Percentiles rank a stretch among this genome's conserved stretches.
Conservation (phyloP, 2,888 invertebrate species). For the Apamea epomidion region DNA sequence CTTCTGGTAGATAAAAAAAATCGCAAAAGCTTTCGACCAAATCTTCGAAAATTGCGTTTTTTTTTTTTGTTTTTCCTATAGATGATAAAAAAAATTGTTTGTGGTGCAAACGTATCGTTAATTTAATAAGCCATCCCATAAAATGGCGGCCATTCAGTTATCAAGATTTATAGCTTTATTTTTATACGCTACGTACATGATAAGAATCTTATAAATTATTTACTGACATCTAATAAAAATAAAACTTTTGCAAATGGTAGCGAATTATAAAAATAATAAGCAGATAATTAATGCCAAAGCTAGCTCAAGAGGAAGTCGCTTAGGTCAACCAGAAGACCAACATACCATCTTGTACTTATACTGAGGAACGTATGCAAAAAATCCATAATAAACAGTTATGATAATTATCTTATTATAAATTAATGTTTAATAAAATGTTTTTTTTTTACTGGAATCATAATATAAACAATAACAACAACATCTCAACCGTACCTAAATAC, state of each 20-base stretch:
- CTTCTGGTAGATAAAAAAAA: slow-evolving; percentile 28
- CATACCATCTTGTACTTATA: not conserved
- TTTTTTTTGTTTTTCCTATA: no score
- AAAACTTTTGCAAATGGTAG: not conserved
- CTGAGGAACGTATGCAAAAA: not conserved
- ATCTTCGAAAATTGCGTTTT: not conserved
- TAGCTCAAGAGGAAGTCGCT: not conserved
- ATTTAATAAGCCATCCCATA: slow-evolving; percentile 5
- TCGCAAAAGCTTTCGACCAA: slow-evolving; percentile 63
- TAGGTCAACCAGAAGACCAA: not conserved
- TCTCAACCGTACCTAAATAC: not conserved
- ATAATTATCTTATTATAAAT: no score
- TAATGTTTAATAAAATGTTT: not conserved
- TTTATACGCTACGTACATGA: slow-evolving; percentile 10
- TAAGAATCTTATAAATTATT: slow-evolving; percentile 30
- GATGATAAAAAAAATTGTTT: not conserved
- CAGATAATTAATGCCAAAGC: not conserved
- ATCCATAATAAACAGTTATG: not conserved
- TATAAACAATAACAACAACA: slow-evolving; percentile 20
- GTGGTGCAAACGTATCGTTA: not conserved
- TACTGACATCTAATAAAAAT: slow-evolving; percentile 11
- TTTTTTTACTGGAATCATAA: not conserved
- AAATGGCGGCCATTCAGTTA: slow-evolving; percentile 15
- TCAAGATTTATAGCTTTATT: slow-evolving; percentile 32
- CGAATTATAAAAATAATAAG: not conserved